Evolutionary conservation across 2,113 vertebrate genomes (phyloP).

Genomic region (Pimephales promelas): DNA sequence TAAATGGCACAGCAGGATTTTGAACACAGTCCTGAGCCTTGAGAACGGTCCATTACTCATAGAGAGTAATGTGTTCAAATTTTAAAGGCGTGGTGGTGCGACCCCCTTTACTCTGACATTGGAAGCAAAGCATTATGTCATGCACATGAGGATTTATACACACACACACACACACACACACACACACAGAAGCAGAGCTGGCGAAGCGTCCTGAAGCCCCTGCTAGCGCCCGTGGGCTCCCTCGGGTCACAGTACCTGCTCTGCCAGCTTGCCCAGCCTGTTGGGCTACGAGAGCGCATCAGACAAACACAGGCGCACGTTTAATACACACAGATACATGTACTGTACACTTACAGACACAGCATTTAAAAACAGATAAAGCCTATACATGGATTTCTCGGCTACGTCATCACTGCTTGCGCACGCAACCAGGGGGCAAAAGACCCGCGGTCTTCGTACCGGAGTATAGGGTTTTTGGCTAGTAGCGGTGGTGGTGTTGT

Average conservation of each 20-base stretch:
- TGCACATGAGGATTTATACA: conserved; percentile 29
- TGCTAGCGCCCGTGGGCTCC: conserved; percentile 52
- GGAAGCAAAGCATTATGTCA: conserved; percentile 26
- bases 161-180: not conserved
- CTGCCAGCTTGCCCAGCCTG: conserved; percentile 97
- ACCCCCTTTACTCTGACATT: not conserved
- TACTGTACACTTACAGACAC: conserved; percentile 40
- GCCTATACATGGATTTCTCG: too few species aligned
- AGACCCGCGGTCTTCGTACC: too few species aligned
- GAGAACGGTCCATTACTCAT: too few species aligned
- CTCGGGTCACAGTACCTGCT: conserved; percentile 88
- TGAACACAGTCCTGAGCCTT: too few species aligned
- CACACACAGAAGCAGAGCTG: not conserved
- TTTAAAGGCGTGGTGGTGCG: too few species aligned
- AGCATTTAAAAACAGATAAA: conserved; percentile 38
- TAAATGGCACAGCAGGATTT: too few species aligned
- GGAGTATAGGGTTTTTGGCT: too few species aligned
- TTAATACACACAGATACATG: conserved; percentile 57
- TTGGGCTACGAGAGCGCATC: conserved; percentile 87
- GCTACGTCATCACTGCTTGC: too few species aligned
- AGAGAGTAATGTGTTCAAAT: too few species aligned
- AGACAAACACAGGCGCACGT: conserved; percentile 64
- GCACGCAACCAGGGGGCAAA: too few species aligned
- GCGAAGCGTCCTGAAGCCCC: conserved; percentile 39
- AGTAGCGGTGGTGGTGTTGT: too few species aligned